A percentile compares a stretch with the other conserved stretches of the same genome.
Conservation (phyloP, 2,113 vertebrate genomes). For the Gymnogyps californianus region DNA sequence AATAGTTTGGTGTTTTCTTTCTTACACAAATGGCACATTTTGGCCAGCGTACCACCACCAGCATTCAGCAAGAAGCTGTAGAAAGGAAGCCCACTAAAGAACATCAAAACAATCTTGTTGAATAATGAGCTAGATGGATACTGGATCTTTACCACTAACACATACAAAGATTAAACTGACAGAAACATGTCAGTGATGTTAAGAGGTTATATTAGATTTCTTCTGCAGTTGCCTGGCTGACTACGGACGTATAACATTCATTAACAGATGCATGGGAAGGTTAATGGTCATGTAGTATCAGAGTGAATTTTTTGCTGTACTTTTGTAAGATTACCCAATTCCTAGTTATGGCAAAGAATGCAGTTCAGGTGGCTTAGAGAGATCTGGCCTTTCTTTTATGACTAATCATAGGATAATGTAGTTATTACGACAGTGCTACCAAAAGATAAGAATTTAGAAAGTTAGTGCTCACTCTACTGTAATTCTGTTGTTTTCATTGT, state of each 20-base stretch:
- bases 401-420: background rate
- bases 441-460: background rate
- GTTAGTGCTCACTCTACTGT: background rate
- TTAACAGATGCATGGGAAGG: background rate
- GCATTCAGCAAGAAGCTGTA: background rate
- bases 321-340: background rate
- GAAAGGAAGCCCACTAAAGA: background rate
- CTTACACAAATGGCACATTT: background rate
- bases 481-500: background rate
- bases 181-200: too few relatives aligned
- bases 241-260: rapidly evolving
- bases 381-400: background rate
- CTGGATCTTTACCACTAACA: background rate
- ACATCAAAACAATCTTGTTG: background rate
- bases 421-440: background rate
- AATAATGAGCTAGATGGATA: background rate
- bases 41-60: background rate
- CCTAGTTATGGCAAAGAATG: background rate
- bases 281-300: background rate
- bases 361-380: background rate
- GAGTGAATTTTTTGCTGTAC: background rate
- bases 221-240: background rate
- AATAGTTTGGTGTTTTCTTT: background rate
- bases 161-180: background rate
- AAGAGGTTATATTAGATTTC: background rate